Percentiles rank a stretch among this genome's conserved stretches.
Evolutionary conservation across 2,888 invertebrate species (phyloP).

Genomic region (Perizoma affinitatum): DNA sequence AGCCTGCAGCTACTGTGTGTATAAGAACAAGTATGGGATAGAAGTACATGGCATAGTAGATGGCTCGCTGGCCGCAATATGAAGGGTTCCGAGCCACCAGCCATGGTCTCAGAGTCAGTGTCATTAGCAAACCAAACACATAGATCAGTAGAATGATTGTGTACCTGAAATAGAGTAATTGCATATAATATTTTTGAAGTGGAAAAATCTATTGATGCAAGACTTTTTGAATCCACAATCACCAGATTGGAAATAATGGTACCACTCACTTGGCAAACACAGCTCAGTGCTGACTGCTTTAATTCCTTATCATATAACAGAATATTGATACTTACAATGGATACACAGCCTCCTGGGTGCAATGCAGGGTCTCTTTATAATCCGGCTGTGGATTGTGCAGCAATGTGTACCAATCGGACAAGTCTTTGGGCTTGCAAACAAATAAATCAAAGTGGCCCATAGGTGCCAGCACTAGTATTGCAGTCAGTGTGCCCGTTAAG

Average conservation of each 20-base stretch:
- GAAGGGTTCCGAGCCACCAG: conserved; percentile 87
- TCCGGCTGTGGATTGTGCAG: conserved; percentile 97
- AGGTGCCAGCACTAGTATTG: conserved; percentile 93
- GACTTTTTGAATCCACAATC: too few species aligned
- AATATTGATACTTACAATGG: conserved; percentile 89
- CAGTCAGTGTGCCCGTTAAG: conserved; percentile 88
- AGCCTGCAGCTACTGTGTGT: conserved; percentile 95
- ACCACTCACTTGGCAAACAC: too few species aligned
- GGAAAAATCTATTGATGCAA: too few species aligned
- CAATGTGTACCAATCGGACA: conserved; percentile 98
- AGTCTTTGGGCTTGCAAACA: conserved; percentile 90
- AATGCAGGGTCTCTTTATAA: conserved; percentile 94
- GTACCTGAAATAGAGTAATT: conserved; percentile 86
- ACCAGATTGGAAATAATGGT: too few species aligned
- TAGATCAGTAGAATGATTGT: conserved; percentile 96
- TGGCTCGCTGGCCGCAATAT: conserved; percentile 89
- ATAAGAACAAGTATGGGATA: conserved; percentile 93
- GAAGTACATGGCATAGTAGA: conserved; percentile 97
- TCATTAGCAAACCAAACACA: conserved; percentile 90
- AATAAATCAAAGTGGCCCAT: conserved; percentile 89
- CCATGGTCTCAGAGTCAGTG: conserved; percentile 91
- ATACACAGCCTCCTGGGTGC: conserved; percentile 99
- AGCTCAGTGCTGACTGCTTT: too few species aligned
- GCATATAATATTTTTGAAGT: neutral
- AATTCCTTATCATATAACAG: too few species aligned